phyloP scores from a whole-genome alignment of 2,888 invertebrate species.

The Yponomeuta sedellus region DNA sequence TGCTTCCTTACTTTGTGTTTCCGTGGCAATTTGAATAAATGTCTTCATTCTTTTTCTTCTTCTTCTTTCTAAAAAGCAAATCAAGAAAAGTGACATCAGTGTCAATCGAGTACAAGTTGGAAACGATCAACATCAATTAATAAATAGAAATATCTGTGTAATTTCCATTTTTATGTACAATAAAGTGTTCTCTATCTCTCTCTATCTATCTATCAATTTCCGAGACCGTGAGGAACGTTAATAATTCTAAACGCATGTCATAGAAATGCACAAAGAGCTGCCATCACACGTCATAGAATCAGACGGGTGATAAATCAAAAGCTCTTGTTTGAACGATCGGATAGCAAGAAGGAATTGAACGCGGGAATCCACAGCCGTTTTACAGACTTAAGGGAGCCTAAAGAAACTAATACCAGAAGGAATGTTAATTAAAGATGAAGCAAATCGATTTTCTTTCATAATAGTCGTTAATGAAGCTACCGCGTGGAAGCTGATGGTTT shows the following conservation, averaged over 20 bases:
- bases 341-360: background rate
- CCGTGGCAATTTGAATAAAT: too few species aligned
- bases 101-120: too few species aligned
- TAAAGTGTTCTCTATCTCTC: too few species aligned
- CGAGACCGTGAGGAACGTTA: background rate
- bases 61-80: too few species aligned
- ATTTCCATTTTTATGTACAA: too few species aligned
- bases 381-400: background rate
- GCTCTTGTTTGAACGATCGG: conserved; percentile 22
- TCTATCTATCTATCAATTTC: too few species aligned
- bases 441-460: background rate
- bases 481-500: background rate
- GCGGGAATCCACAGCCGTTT: background rate
- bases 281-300: conserved; percentile 44
- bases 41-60: too few species aligned
- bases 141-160: too few species aligned
- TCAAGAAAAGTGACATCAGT: too few species aligned
- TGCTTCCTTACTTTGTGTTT: too few species aligned
- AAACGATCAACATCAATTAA: background rate
- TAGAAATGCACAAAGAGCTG: conserved; percentile 35
- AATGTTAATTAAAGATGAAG: background rate
- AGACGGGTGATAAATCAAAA: conserved; percentile 55
- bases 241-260: background rate
- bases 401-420: background rate
- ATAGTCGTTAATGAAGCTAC: conserved; percentile 10